Conservation (phyloP, 2,888 invertebrate genomes). For the Punctoribates punctum region DNA sequence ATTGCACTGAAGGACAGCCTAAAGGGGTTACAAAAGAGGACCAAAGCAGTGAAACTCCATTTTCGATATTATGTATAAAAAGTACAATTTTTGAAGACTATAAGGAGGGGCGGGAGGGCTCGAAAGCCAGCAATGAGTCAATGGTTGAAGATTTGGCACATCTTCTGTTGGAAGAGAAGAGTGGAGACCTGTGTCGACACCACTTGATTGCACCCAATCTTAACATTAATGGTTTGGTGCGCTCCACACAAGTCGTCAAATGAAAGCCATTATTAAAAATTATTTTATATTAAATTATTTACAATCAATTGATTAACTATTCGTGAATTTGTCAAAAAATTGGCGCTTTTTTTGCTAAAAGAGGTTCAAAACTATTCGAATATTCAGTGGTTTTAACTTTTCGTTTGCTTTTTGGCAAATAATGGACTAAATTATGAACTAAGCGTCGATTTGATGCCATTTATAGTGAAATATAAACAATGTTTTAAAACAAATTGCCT, state of each 20-base stretch:
- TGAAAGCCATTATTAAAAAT: neutral
- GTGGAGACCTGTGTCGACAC: too few relatives aligned
- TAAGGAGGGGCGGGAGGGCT: too few relatives aligned
- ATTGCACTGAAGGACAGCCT: constrained; percentile 30
- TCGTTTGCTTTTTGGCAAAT: constrained; percentile 13
- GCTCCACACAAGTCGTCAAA: neutral
- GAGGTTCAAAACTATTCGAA: constrained; percentile 18
- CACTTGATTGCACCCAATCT: constrained; percentile 10
- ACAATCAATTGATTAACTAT: neutral
- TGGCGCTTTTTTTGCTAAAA: constrained; percentile 9
- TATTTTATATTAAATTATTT: constrained; percentile 19
- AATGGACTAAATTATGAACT: constrained; percentile 22
- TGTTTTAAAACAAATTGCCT: constrained; percentile 6
- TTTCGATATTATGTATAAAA: too few relatives aligned
- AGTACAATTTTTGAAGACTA: too few relatives aligned
- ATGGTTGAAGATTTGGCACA: too few relatives aligned
- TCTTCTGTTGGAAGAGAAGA: too few relatives aligned
- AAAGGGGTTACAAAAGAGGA: too few relatives aligned
- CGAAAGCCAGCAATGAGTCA: too few relatives aligned
- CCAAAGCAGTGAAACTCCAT: neutral
- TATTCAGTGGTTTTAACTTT: neutral
- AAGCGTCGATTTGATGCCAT: constrained; percentile 19
- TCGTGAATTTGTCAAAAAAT: neutral
- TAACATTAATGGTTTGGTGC: constrained; percentile 26
- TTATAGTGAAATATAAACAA: neutral